Base-by-base conservation (phyloP, 2,113 vertebrate species). In the Balaeniceps rex region DNA sequence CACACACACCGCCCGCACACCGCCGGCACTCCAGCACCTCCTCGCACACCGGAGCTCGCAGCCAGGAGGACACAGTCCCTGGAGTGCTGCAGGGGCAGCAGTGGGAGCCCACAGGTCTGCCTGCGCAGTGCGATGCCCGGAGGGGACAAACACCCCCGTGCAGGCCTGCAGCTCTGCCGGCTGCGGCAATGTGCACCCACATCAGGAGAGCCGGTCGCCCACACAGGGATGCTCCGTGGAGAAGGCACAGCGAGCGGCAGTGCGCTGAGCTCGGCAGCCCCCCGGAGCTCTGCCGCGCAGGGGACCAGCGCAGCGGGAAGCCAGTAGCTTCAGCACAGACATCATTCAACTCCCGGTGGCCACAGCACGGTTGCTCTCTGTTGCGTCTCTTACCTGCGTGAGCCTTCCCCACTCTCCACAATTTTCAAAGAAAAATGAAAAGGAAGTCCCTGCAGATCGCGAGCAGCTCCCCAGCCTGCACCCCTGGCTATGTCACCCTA, bases 141-240 rank as follows among this genome's bases (percentile, higher is more conserved):
- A 49, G 28, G 12, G n/a, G 16, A 7, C 47, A 10, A 1, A 21
- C 12, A 4, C 58, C 7, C 14, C 58, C 23, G 3, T 22, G 5
- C 58, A 8, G 42, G 40, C 47, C 75, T 34, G 42, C 64, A 12
- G 64, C 42, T 64, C n/a, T 49, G n/a, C 33, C 26, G 3, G 55
- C n/a, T 3, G 1, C 4, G 23, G 33, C 51, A 31, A 28, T 0
- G 9, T 1, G 25, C 60, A 16, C 22, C 51, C 29, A 5, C 19
- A 3, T 0, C 13, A 0, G 54, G 7, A 14, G 29, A 52, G 71
- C 22, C 0, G 0, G 22, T 7, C 5, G 10, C 70, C 54, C 7
- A 0, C 17, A 0, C 16, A 5, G 36, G 54, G 34, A 40, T 12
- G 24, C 47, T 12, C 44, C 7, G 10, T 7, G 28, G 18, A 47